phyloP scores from a whole-genome alignment of 2,797 vertebrate species.

The Philypnodon macrostomus region DNA sequence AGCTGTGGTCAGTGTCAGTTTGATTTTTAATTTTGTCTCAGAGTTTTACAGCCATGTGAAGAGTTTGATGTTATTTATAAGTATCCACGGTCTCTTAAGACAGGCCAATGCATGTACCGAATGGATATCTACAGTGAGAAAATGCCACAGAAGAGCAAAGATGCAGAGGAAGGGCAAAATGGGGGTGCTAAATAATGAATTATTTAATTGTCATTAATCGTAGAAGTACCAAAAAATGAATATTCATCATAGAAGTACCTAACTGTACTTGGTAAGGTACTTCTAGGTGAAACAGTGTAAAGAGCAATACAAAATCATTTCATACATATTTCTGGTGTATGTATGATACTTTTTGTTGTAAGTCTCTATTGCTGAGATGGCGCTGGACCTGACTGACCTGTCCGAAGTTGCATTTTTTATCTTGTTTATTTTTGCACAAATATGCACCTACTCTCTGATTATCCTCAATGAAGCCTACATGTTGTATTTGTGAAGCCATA shows the following conservation, averaged over 20 bases:
- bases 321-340: conserved; percentile 3
- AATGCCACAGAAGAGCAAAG: conserved; percentile 39
- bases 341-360: conserved; percentile 2
- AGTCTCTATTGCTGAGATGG: conserved; percentile 4
- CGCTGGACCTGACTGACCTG: conserved; percentile 9
- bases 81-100: conserved; percentile 17
- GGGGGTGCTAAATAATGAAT: too few relatives aligned
- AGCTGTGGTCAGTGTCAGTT: conserved; percentile 5
- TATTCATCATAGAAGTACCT: too few relatives aligned
- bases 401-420: conserved; percentile 24
- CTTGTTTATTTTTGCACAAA: conserved; percentile 27
- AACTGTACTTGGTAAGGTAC: too few relatives aligned
- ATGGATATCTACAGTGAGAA: conserved; percentile 43
- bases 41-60: conserved; percentile 5
- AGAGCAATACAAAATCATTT: neutral
- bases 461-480: conserved; percentile 24
- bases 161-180: conserved; percentile 27
- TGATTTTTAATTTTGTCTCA: neutral
- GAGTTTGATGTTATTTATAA: conserved; percentile 19
- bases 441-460: conserved; percentile 18
- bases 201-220: too few relatives aligned
- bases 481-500: conserved; percentile 39
- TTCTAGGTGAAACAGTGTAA: too few relatives aligned
- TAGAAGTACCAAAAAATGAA: too few relatives aligned
- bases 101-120: conserved; percentile 39